A percentile compares a stretch with the other conserved stretches of the same genome.
Conservation (phyloP, 2,888 invertebrate genomes). For the Melanostoma scalare region DNA sequence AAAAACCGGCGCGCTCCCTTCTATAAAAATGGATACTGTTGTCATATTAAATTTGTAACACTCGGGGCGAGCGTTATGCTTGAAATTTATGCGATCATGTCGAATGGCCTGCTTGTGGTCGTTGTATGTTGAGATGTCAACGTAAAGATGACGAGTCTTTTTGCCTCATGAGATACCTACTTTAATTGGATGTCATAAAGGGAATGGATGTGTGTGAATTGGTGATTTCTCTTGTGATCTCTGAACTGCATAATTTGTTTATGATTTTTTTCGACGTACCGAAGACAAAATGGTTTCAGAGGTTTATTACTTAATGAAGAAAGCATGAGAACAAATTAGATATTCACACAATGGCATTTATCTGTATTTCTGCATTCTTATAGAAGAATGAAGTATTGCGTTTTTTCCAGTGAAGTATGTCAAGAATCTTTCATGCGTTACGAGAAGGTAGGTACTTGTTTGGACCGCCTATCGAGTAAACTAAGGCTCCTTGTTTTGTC, state of each 20-base stretch:
- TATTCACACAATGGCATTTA: too few relatives aligned
- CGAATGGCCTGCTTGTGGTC: slow-evolving; percentile 20
- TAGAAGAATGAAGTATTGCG: too few relatives aligned
- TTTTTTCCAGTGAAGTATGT: too few relatives aligned
- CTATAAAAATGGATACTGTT: slow-evolving; percentile 31
- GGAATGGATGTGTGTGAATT: slow-evolving; percentile 41
- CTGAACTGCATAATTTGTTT: slow-evolving; percentile 53
- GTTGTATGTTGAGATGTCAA: slow-evolving; percentile 36
- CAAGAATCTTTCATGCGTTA: too few relatives aligned
- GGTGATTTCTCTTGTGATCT: slow-evolving; percentile 62
- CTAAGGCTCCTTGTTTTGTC: too few relatives aligned
- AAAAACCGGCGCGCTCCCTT: slow-evolving; percentile 21
- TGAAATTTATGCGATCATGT: slow-evolving; percentile 59
- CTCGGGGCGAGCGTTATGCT: slow-evolving; percentile 55
- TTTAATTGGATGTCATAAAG: slow-evolving; percentile 62
- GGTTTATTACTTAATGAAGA: slow-evolving; percentile 18
- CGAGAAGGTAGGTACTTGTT: too few relatives aligned
- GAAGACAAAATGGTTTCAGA: slow-evolving; percentile 13
- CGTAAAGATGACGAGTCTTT: slow-evolving; percentile 36
- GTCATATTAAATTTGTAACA: slow-evolving; percentile 56
- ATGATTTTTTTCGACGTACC: slow-evolving; percentile 20
- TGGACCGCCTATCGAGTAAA: too few relatives aligned
- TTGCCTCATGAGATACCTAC: slow-evolving; percentile 28
- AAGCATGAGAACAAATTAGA: neutral
- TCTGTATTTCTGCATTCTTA: too few relatives aligned